Evolutionary conservation across 2,797 vertebrate species (phyloP), one percentile per base, ranked within the genome.

Genomic region (Bryconaethiops microstoma): DNA sequence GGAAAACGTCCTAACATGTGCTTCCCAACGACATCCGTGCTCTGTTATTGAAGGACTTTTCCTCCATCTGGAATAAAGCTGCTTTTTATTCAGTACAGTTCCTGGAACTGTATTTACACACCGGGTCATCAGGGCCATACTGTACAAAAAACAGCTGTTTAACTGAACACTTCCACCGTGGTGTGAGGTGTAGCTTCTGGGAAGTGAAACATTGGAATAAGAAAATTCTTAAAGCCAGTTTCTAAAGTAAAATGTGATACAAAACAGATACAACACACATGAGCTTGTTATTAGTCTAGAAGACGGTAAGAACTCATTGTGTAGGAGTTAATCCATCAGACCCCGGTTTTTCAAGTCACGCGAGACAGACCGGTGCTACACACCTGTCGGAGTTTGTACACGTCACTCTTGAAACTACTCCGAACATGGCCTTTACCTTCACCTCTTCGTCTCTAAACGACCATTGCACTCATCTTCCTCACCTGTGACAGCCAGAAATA

Each of bases 311-410:
- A 60, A 29, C 23, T 35, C 23, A 16, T 23, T 35, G 5, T 5
- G 0, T 5, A 14, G 12, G 35, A 35, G 12, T 13, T 14, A 3
- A 35, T 29, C 29, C 25, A 63, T 17, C 63, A 19, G 8, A 7
- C 7, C n/a, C 63, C 16, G 14, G 16, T 1, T 19, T 40, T 64
- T 29, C 29, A 39, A 14, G 25, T 63, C 13, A 4, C 5, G 62
- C 29, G 5, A 7, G 63, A 64, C 21, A 40, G 52, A 55, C 74
- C 65, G 63, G 79, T 25, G 17, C 65, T 42, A 9, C 0, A 17
- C 68, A 82, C 68, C 75, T 82, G 80, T 50, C 50, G 39, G 39
- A n/a, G 10, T 10, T 64, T 77, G 80, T 72, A 77, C 80, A 64
- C 69, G 80, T 77, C 75, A 77, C 29, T 9, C 55, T 7, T 12